Conservation (phyloP, 2,888 invertebrate genomes). For the Leucania comma region DNA sequence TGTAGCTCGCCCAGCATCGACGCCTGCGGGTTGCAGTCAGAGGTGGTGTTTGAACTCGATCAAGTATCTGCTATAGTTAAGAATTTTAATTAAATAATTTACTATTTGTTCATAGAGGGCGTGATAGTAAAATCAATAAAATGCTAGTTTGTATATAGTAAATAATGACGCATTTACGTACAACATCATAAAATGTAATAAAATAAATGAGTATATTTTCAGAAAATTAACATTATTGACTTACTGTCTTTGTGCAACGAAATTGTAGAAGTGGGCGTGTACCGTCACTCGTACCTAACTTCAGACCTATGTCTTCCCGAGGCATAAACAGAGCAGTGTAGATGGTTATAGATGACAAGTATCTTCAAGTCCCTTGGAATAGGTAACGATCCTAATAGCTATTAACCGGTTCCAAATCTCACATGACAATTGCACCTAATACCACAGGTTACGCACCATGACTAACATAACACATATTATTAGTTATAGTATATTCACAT, state of each 20-base stretch:
- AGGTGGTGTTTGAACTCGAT: constrained; percentile 2
- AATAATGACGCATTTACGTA: not conserved
- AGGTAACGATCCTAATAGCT: not conserved
- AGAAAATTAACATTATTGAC: not conserved
- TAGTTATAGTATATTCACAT: not conserved
- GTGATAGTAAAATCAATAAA: not conserved
- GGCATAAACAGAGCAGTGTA: no score
- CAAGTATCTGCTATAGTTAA: constrained; percentile 5
- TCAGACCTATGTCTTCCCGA: no score
- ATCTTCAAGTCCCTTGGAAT: not conserved
- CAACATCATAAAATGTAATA: no score
- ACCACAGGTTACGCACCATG: not conserved
- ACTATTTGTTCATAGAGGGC: constrained; percentile 5
- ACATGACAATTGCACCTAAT: not conserved
- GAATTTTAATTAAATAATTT: constrained; percentile 23
- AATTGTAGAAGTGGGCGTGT: not conserved
- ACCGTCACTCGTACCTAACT: not conserved
- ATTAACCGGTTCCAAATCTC: not conserved
- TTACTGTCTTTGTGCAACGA: not conserved
- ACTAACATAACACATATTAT: no score
- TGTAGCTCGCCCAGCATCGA: not conserved
- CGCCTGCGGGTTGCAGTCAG: not conserved
- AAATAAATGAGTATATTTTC: not conserved
- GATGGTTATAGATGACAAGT: no score
- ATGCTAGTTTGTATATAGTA: not conserved